A percentile compares a stretch with the other conserved stretches of the same genome.
Evolutionary conservation across 2,113 vertebrate species (phyloP).

Genomic region (Bothrops jararaca): DNA sequence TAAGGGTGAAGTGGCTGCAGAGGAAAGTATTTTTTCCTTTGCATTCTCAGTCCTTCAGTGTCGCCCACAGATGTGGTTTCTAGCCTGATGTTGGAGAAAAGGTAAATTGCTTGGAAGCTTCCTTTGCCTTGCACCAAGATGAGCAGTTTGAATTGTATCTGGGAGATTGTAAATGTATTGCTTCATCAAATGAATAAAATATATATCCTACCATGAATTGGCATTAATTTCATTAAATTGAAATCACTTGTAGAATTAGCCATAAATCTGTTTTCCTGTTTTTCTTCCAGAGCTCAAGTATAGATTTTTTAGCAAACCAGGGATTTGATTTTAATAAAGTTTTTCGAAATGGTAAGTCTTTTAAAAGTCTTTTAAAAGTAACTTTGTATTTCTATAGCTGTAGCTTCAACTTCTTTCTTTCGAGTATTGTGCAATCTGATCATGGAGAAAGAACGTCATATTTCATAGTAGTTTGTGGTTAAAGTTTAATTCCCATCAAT

Average conservation of each 20-base stretch:
- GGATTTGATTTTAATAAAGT: conserved; percentile 99
- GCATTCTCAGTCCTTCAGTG: neutral
- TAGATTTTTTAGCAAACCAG: conserved; percentile 97
- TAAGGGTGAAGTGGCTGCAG: neutral
- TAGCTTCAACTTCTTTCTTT: neutral
- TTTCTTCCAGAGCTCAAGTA: conserved; percentile 93
- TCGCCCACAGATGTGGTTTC: neutral
- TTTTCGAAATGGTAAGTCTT: conserved; percentile 86
- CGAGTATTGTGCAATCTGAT: neutral
- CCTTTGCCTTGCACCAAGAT: neutral
- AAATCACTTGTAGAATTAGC: neutral
- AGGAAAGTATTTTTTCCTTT: no score
- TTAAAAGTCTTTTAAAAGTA: neutral
- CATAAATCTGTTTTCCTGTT: conserved; percentile 36
- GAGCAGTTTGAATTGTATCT: neutral
- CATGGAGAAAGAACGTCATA: neutral
- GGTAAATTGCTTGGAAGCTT: neutral
- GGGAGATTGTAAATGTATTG: neutral
- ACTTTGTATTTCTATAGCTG: neutral
- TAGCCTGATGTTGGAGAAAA: neutral
- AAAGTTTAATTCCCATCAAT: neutral
- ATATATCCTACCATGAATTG: neutral
- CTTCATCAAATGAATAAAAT: neutral
- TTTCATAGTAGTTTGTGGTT: neutral
- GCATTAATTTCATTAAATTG: neutral